Conservation (phyloP, 30 jellyfish, hydroid and myxozoan species). For the Aurelia sp. region DNA sequence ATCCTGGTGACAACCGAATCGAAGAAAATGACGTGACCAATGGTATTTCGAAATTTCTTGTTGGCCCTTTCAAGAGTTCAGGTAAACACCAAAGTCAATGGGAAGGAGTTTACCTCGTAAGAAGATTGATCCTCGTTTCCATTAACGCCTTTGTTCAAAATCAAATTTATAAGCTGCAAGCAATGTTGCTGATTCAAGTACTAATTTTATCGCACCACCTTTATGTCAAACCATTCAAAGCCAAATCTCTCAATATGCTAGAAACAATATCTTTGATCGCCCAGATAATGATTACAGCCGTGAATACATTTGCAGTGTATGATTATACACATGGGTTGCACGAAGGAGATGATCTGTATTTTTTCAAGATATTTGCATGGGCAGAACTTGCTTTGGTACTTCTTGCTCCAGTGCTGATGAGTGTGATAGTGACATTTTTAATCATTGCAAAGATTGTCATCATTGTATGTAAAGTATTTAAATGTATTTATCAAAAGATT, state of each 20-base stretch:
- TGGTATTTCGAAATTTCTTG: not conserved
- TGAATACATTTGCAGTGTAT: constrained; percentile 23
- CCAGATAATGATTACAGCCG: constrained; percentile 13
- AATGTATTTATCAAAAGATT: no score
- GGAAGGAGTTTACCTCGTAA: constrained; percentile 50
- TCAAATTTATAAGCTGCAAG: not conserved
- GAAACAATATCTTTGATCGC: constrained; percentile 48
- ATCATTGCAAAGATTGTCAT: not conserved
- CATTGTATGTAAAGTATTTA: no score
- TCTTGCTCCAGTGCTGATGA: not conserved
- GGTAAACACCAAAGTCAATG: constrained; percentile 2
- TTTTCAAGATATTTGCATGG: not conserved
- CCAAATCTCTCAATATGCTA: constrained; percentile 25
- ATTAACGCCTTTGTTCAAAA: constrained; percentile 10
- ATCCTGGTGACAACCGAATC: not conserved
- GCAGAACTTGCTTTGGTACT: constrained; percentile 4
- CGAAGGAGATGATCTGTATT: not conserved
- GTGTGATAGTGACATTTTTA: not conserved
- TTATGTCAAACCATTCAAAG: constrained; percentile 33
- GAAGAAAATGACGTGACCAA: not conserved
- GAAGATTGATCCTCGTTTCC: constrained; percentile 32
- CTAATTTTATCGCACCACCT: constrained; percentile 47
- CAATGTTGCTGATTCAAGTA: constrained; percentile 18
- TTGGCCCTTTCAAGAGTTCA: constrained; percentile 29
- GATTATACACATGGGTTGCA: not conserved